These are phyloP conservation scores for Strigamia maritima DNA, from an alignment of 2,888 invertebrate genomes.

Conservation along the genomic window DNA sequence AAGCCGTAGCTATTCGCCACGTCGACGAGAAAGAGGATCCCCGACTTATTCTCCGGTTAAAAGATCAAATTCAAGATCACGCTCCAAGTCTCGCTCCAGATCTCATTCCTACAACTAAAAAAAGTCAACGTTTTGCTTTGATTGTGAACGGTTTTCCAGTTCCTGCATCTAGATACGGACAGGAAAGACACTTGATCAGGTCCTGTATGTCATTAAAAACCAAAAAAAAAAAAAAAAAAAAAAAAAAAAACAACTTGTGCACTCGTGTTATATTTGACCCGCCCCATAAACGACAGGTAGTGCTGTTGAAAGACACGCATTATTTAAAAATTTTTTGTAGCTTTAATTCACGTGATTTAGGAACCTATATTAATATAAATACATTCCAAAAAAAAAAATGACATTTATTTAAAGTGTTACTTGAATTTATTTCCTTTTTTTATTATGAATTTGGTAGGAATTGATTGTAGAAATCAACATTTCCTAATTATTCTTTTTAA, in stretches of 20 bases:
- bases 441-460: too few relatives aligned
- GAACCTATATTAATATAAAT: neutral
- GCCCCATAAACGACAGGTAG: neutral
- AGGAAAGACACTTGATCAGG: neutral
- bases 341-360: neutral
- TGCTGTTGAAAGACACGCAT: neutral
- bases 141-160: neutral
- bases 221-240: neutral
- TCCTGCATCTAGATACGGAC: neutral
- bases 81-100: conserved; percentile 65
- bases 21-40: conserved; percentile 72
- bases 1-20: conserved; percentile 53
- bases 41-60: conserved; percentile 92
- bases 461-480: too few relatives aligned
- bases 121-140: neutral
- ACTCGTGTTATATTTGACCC: neutral
- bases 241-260: neutral
- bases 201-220: neutral
- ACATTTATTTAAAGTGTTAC: neutral
- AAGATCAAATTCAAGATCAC: conserved; percentile 69
- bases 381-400: neutral
- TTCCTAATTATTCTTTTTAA: too few relatives aligned
- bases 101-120: conserved; percentile 56
- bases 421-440: neutral
- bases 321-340: too few relatives aligned